These are phyloP conservation scores for Linnaemya tessellans DNA, from an alignment of 2,888 invertebrate genomes.

Conservation along the genomic window DNA sequence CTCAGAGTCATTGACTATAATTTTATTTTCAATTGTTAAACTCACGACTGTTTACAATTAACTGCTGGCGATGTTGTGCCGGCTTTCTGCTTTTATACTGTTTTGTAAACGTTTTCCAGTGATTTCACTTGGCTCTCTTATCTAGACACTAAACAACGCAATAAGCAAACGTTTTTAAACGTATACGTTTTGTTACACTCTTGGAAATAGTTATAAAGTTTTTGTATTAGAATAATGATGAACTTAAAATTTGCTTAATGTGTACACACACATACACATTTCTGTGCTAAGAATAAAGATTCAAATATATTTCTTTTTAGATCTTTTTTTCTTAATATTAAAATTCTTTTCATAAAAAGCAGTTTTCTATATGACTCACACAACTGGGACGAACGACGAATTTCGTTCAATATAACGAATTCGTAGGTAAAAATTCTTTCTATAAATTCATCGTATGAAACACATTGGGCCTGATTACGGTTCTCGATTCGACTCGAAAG, in stretches of 20 bases:
- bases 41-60: not conserved
- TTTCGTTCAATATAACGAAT: no score
- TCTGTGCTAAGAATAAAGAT: no score
- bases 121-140: slow-evolving; percentile 30
- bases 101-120: slow-evolving; percentile 51
- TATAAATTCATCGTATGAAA: no score
- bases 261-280: not conserved
- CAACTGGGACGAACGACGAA: no score
- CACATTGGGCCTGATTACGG: no score
- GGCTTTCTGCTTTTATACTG: slow-evolving; percentile 57
- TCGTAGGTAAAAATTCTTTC: no score
- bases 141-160: slow-evolving; percentile 5
- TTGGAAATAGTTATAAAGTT: slow-evolving; percentile 9
- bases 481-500: no score
- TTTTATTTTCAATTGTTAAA: not conserved
- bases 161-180: slow-evolving; percentile 51
- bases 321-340: no score
- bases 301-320: no score
- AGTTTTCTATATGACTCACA: no score
- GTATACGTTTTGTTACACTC: slow-evolving; percentile 5
- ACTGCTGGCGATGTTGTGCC: slow-evolving; percentile 36
- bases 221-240: not conserved
- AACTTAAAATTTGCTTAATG: slow-evolving; percentile 2
- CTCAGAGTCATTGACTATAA: not conserved
- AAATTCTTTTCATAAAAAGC: no score